Conservation (phyloP, 2,797 vertebrate species). For the Buceros bicornis region DNA sequence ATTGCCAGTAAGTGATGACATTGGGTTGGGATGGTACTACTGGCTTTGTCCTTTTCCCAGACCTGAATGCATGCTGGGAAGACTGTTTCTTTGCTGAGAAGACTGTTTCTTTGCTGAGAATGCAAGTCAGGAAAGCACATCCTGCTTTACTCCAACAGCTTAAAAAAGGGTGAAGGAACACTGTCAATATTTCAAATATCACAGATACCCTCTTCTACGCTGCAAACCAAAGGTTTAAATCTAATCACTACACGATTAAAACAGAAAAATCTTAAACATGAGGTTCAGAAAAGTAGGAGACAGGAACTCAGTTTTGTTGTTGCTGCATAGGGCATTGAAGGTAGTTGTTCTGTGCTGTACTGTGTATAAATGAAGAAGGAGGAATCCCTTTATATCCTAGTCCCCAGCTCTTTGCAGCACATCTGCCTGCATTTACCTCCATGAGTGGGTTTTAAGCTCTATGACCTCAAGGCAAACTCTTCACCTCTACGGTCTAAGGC, state of each 20-base stretch:
- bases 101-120: not conserved
- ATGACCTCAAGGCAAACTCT: not conserved
- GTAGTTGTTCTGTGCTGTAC: not conserved
- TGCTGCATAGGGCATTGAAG: not conserved
- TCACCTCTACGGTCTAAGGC: not conserved
- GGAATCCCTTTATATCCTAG: fast-evolving
- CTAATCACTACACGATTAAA: not conserved
- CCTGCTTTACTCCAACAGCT: not conserved
- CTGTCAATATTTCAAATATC: not conserved
- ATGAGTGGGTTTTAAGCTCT: not conserved
- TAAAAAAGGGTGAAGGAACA: not conserved
- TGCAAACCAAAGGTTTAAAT: not conserved
- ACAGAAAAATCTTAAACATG: not conserved
- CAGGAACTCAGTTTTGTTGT: not conserved
- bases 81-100: not conserved
- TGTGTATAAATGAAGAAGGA: not conserved
- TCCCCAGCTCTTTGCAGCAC: not conserved
- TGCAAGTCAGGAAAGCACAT: not conserved
- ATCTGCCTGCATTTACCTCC: not conserved
- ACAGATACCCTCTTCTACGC: not conserved
- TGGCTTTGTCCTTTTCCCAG: constrained; percentile 24
- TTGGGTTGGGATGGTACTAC: not conserved
- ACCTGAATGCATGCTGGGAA: not conserved
- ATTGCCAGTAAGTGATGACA: not conserved
- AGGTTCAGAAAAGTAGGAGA: not conserved